phyloP scores from a whole-genome alignment of 2,797 vertebrate genomes.

The Macropus fuliginosus region DNA sequence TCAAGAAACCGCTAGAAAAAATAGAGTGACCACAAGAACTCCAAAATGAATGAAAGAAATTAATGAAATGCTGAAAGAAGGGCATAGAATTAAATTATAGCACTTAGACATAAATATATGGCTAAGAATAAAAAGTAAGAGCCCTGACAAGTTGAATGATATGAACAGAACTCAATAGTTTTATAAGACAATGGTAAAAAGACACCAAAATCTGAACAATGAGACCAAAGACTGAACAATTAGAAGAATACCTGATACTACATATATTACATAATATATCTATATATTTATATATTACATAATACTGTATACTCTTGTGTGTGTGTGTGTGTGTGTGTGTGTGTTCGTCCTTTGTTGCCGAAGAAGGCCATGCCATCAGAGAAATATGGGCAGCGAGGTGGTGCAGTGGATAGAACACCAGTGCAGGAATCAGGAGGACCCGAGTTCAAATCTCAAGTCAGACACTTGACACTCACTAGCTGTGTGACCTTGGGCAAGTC shows the following conservation, averaged over 20 bases:
- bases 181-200: neutral
- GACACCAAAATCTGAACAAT: neutral
- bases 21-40: neutral
- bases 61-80: neutral
- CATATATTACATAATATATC: no score
- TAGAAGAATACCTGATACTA: neutral
- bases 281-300: no score
- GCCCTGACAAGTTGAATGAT: neutral
- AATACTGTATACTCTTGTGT: no score
- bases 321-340: no score
- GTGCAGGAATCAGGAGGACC: no score
- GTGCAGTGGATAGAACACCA: no score
- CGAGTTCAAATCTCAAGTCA: no score
- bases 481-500: no score
- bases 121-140: neutral
- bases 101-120: neutral
- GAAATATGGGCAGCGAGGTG: no score
- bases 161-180: neutral
- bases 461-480: no score
- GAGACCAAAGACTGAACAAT: neutral
- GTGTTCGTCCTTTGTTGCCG: no score
- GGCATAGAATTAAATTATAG: neutral
- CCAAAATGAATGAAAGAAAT: neutral
- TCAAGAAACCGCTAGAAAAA: neutral
- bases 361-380: no score